These are phyloP conservation scores for Podarcis muralis DNA, from an alignment of 2,113 vertebrate species.

Conservation along the genomic window DNA sequence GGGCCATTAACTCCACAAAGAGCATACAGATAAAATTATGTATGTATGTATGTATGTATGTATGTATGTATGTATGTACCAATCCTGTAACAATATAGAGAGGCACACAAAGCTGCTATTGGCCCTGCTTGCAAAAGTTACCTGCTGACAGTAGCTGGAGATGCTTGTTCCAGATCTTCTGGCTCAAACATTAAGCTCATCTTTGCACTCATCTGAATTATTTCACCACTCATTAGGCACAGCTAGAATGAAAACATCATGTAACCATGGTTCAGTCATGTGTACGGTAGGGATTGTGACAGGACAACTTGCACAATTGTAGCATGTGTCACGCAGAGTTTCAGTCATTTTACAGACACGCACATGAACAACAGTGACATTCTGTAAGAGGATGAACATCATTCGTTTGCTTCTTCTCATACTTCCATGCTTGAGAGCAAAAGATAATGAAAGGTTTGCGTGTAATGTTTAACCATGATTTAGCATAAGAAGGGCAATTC, in stretches of 20 bases:
- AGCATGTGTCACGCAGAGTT: not conserved
- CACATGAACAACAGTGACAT: not conserved
- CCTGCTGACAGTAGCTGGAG: constrained; percentile 95
- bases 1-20: no score
- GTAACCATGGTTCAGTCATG: not conserved
- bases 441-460: not conserved
- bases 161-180: constrained; percentile 91
- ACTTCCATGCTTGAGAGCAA: constrained; percentile 17
- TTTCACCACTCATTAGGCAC: constrained; percentile 95
- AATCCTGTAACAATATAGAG: no score
- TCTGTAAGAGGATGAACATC: not conserved
- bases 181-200: constrained; percentile 96
- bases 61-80: no score
- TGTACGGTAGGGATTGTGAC: constrained; percentile 27
- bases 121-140: constrained; percentile 46
- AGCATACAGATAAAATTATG: no score
- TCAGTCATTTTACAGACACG: not conserved
- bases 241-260: constrained; percentile 75
- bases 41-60: no score
- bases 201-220: constrained; percentile 93
- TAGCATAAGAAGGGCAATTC: constrained; percentile 26
- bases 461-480: constrained; percentile 3
- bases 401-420: not conserved
- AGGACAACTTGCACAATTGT: constrained; percentile 15
- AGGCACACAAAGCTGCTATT: not conserved